phyloP scores from a whole-genome alignment of 2,888 invertebrate species.

The Pseudococcus longispinus region DNA sequence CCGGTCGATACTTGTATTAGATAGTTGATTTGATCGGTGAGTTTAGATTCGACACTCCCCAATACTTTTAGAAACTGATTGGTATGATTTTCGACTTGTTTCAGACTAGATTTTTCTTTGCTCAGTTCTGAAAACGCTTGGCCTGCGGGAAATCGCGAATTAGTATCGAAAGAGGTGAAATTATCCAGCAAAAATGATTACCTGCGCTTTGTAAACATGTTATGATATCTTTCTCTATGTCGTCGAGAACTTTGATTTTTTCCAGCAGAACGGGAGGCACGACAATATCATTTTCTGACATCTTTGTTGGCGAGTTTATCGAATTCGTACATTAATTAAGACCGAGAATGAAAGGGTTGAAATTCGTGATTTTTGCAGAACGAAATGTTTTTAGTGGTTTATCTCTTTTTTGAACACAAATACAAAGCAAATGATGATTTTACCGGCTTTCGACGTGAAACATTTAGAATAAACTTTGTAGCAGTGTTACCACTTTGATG shows the following conservation, averaged over 20 bases:
- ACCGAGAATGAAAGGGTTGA: neutral
- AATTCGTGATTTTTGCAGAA: neutral
- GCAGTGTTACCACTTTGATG: neutral
- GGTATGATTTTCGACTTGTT: conserved; percentile 90
- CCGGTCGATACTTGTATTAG: conserved; percentile 92
- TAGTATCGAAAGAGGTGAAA: neutral
- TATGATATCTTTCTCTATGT: conserved; percentile 92
- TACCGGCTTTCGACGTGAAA: neutral
- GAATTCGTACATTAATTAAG: neutral
- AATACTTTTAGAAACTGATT: conserved; percentile 90
- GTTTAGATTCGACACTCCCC: conserved; percentile 84
- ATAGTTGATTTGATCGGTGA: conserved; percentile 96
- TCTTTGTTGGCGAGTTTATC: neutral
- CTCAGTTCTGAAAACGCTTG: conserved; percentile 91
- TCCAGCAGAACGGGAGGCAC: conserved; percentile 71
- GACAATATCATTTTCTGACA: neutral
- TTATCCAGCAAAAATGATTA: neutral
- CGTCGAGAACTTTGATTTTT: conserved; percentile 86
- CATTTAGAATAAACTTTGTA: neutral
- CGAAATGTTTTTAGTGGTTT: neutral
- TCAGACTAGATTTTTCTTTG: conserved; percentile 92
- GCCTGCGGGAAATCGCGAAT: conserved; percentile 62
- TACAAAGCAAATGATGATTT: neutral
- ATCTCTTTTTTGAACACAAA: neutral
- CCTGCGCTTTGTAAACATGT: conserved; percentile 87